These are phyloP conservation scores for Crossocerus cetratus DNA, from an alignment of 2,888 invertebrate genomes.

Conservation along the genomic window DNA sequence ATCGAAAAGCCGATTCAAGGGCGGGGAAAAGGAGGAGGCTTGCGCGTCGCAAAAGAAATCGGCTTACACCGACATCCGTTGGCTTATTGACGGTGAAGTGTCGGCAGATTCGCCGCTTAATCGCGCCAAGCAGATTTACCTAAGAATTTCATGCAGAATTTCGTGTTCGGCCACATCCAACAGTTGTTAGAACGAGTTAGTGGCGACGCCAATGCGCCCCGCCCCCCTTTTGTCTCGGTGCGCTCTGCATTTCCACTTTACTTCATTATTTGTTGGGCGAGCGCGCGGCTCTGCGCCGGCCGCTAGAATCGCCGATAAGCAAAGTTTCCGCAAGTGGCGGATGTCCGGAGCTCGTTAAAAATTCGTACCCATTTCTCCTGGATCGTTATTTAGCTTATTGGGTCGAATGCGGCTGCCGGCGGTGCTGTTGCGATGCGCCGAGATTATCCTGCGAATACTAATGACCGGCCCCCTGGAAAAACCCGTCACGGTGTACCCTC, in stretches of 20 bases:
- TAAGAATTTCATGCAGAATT: too few relatives aligned
- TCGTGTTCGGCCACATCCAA: too few relatives aligned
- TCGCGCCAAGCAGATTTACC: too few relatives aligned
- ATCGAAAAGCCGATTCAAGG: too few relatives aligned
- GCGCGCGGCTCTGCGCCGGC: neutral
- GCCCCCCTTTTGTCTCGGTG: neutral
- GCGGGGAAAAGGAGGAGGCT: too few relatives aligned
- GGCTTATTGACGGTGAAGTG: too few relatives aligned
- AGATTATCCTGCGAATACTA: constrained; percentile 58
- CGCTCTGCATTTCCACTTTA: constrained; percentile 18
- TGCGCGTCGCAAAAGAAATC: too few relatives aligned
- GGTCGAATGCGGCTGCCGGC: constrained; percentile 53
- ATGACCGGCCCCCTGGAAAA: constrained; percentile 45
- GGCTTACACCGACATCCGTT: too few relatives aligned
- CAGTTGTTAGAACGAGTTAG: too few relatives aligned
- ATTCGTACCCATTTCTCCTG: constrained; percentile 32
- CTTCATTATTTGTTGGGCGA: constrained; percentile 23
- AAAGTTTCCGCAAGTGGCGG: constrained; percentile 35
- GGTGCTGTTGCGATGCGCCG: constrained; percentile 37
- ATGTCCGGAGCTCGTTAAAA: constrained; percentile 41
- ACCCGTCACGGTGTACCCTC: neutral
- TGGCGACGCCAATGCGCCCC: too few relatives aligned
- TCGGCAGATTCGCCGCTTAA: too few relatives aligned
- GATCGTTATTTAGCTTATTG: constrained; percentile 56
- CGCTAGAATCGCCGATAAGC: constrained; percentile 40